Base-by-base conservation (phyloP, 2,797 vertebrate genomes). In the Pachyuromys duprasi region DNA sequence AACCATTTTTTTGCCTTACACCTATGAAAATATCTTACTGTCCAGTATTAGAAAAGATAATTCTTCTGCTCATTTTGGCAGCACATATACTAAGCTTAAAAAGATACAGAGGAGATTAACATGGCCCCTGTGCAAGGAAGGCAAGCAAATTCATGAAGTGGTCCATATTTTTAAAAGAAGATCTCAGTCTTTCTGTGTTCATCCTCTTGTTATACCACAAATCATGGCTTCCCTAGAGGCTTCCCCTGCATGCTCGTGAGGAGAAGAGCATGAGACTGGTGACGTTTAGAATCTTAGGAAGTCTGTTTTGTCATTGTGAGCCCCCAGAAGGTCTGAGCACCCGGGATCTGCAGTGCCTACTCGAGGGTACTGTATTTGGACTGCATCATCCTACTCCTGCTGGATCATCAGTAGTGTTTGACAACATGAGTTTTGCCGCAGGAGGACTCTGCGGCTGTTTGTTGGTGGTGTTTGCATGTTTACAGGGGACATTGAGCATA, bases 331-430 rank as follows among this genome's bases (percentile, higher is more conserved):
- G n/a, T 26, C 31, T 92, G 4, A 36, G 67, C 86, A 67, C 33
- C 36, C 28, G 5, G 42, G 57, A 17, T 28, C 36, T 55, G 62
- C 60, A n/a, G 63, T 4, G 24, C 31, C 24, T 0, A 2, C 12
- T 3, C 42, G 42, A 24, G 7, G 3, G 12, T 42, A 0, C 3
- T 24, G 17, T 78, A 0, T 75, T 39, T 86, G 3, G 31, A 55
- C 45, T 45, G n/a, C 3, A 7, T 49, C 9, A 0, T 22, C 49
- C 45, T 3, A 8, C 12, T 28, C 55, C 65, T 53, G 53, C 15
- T 24, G 74, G 22, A 15, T 63, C 20, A 18, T 0, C 39, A 5
- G 49, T 87, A 36, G 20, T 63, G 8, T 33, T 42, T 33, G 49
- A 36, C 45, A 33, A 72, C 57, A 2, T 18, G 33, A 8, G 12